These are phyloP conservation scores for Sebastes cheni DNA, from an alignment of 2,797 vertebrate species.

Conservation along the genomic window DNA sequence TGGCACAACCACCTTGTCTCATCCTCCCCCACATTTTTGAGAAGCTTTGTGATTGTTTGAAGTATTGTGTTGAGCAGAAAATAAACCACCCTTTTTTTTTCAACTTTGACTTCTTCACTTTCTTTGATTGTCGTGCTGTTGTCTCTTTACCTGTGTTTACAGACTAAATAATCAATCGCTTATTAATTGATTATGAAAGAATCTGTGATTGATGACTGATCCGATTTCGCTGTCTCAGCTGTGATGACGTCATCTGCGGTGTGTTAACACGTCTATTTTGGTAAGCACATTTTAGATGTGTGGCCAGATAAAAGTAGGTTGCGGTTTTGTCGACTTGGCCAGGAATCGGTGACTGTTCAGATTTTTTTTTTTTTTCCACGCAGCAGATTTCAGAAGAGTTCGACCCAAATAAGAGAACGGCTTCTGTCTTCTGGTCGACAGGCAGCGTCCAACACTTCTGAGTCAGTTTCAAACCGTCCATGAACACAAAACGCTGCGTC, in stretches of 20 bases:
- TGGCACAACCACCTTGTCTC: no score
- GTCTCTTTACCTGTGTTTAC: no score
- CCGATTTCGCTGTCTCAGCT: background rate
- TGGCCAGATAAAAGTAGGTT: constrained; percentile 46
- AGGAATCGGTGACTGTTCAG: constrained; percentile 7
- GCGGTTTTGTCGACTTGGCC: background rate
- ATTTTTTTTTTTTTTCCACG: background rate
- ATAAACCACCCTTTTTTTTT: no score
- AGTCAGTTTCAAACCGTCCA: background rate
- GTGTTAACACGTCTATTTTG: background rate
- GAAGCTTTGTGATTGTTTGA: no score
- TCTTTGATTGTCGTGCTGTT: no score
- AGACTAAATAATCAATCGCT: no score
- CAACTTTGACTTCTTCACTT: no score
- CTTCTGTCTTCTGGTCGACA: background rate
- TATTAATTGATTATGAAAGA: no score
- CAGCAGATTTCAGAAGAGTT: constrained; percentile 8
- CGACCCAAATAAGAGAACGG: background rate
- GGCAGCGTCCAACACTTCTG: background rate
- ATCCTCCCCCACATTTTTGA: no score
- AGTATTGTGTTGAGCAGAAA: no score
- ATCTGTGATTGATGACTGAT: background rate
- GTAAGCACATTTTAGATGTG: background rate
- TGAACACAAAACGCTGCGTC: background rate
- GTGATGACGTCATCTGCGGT: background rate